phyloP scores from a whole-genome alignment of 2,888 invertebrate species.

The Conistra vaccinii region DNA sequence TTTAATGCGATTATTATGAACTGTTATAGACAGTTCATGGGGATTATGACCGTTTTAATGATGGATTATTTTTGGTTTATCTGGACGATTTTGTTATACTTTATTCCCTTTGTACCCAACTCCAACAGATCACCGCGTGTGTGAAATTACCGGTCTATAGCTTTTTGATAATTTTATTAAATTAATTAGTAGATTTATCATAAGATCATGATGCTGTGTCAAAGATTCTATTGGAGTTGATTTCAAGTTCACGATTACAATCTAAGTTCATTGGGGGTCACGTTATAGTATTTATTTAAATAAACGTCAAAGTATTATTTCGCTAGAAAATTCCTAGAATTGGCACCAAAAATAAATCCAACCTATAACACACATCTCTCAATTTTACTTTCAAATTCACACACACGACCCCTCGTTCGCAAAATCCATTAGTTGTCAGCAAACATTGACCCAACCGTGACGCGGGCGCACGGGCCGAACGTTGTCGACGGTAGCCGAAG shows the following conservation, averaged over 20 bases:
- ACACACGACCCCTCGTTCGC: constrained; percentile 66
- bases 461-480: constrained; percentile 64
- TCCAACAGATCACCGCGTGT: neutral
- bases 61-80: constrained; percentile 26
- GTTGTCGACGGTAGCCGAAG: constrained; percentile 60
- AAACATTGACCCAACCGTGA: constrained; percentile 75
- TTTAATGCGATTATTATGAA: constrained; percentile 79
- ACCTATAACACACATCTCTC: constrained; percentile 33
- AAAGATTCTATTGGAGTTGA: neutral
- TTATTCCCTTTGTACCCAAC: neutral
- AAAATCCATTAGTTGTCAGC: constrained; percentile 79
- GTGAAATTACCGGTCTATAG: neutral
- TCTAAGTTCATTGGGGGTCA: constrained; percentile 19
- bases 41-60: constrained; percentile 59
- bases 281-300: neutral
- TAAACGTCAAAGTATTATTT: neutral
- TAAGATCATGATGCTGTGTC: neutral
- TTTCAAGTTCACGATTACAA: constrained; percentile 9
- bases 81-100: neutral
- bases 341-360: constrained; percentile 13
- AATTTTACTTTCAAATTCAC: constrained; percentile 67
- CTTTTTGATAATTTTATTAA: neutral
- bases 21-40: constrained; percentile 59
- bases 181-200: neutral
- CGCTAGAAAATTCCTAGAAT: constrained; percentile 25